Evolutionary conservation across 92 coral and sea anemone species (phyloP).

Genomic region (Muricea muricata): DNA sequence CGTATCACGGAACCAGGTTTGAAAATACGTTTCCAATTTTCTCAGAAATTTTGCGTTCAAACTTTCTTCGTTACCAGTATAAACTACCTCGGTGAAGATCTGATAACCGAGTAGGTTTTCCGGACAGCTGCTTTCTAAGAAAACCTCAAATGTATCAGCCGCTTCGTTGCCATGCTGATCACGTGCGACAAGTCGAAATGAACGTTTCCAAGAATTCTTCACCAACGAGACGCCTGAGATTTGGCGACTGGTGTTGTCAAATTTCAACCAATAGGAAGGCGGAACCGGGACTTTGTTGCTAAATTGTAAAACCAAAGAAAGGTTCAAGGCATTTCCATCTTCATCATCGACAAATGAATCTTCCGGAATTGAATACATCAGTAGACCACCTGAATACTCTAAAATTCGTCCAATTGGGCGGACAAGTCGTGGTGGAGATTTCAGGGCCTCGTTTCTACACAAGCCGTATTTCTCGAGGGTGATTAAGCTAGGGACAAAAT

Average conservation of each 20-base stretch:
- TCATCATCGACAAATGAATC: slow-evolving; percentile 45
- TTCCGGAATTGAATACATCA: slow-evolving; percentile 40
- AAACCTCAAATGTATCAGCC: slow-evolving; percentile 9
- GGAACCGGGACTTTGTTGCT: slow-evolving; percentile 15
- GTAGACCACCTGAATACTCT: slow-evolving; percentile 57
- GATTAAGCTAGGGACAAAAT: slow-evolving; percentile 63
- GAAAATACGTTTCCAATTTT: slow-evolving; percentile 20
- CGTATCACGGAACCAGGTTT: slow-evolving; percentile 16
- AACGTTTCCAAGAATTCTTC: background rate
- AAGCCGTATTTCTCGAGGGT: slow-evolving; percentile 64
- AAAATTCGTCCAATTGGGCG: slow-evolving; percentile 37
- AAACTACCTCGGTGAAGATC: background rate
- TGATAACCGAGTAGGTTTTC: background rate
- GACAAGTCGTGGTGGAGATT: slow-evolving; percentile 50
- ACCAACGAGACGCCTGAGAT: slow-evolving; percentile 20
- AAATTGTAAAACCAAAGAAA: slow-evolving; percentile 17
- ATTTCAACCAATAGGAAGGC: slow-evolving; percentile 20
- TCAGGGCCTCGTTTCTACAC: slow-evolving; percentile 41
- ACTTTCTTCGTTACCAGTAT: background rate
- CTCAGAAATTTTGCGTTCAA: background rate
- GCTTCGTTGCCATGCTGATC: slow-evolving; percentile 30
- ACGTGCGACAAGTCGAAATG: slow-evolving; percentile 16
- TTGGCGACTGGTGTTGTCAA: background rate
- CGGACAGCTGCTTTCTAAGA: slow-evolving; percentile 2
- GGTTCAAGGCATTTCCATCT: slow-evolving; percentile 27